A percentile compares a stretch with the other conserved stretches of the same genome.
Evolutionary conservation across 2,797 vertebrate species (phyloP).

Genomic region (Mus spretus): DNA sequence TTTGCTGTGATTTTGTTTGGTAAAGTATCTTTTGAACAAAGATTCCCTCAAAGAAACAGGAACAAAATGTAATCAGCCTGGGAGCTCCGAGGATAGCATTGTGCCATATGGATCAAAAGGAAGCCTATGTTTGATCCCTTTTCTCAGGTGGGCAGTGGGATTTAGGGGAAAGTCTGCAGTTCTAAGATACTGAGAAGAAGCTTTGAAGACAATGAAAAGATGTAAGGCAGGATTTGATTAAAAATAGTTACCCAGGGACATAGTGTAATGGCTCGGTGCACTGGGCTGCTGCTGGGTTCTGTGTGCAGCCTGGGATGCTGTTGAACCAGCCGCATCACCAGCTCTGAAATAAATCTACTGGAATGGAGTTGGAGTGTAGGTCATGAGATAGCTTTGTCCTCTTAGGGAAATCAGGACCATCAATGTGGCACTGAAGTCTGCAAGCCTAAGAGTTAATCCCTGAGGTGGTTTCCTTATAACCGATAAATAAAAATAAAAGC

Average conservation of each 20-base stretch:
- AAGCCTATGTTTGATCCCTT: conserved; percentile 79
- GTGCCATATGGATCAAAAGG: conserved; percentile 79
- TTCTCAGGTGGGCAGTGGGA: conserved; percentile 67
- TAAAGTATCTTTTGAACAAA: conserved; percentile 75
- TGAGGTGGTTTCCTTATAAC: not conserved
- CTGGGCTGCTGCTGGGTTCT: not conserved
- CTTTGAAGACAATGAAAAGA: conserved; percentile 52
- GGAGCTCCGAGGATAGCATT: conserved; percentile 48
- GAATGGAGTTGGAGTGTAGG: not conserved
- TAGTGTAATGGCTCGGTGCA: no score
- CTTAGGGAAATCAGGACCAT: not conserved
- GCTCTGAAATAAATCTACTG: not conserved
- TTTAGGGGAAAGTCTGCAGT: conserved; percentile 18
- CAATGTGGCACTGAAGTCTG: not conserved
- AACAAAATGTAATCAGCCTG: conserved; percentile 63
- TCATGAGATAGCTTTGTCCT: not conserved
- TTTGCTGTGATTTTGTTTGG: conserved; percentile 68
- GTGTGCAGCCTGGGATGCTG: not conserved
- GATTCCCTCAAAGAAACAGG: conserved; percentile 62
- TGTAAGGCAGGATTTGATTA: conserved; percentile 56
- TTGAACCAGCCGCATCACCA: not conserved
- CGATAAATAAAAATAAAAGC: not conserved
- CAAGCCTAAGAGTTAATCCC: not conserved
- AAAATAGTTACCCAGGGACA: not conserved
- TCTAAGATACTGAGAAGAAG: conserved; percentile 56